Conservation (phyloP, 2,113 vertebrate genomes). For the Mixornis gularis region DNA sequence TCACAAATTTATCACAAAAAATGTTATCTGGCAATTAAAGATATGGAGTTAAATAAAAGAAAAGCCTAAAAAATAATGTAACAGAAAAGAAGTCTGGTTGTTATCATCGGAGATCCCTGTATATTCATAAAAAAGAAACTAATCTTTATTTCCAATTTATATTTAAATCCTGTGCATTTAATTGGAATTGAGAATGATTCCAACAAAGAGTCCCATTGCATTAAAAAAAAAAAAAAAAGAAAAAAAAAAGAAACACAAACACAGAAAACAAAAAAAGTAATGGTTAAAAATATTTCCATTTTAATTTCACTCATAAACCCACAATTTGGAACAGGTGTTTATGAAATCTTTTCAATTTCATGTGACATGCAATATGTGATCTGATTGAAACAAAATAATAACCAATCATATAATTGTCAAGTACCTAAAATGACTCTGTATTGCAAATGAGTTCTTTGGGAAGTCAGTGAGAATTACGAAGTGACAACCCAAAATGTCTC, state of each 20-base stretch:
- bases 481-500: background rate
- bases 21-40: background rate
- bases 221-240: background rate
- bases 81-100: background rate
- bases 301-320: background rate
- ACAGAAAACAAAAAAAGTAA: background rate
- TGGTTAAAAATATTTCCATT: background rate
- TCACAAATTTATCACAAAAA: background rate
- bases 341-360: background rate
- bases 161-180: background rate
- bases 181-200: background rate
- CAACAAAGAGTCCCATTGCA: rapidly evolving
- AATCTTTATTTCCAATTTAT: background rate
- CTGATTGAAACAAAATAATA: background rate
- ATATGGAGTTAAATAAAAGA: background rate
- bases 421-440: background rate
- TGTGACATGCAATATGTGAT: background rate
- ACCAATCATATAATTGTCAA: background rate
- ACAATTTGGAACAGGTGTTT: background rate
- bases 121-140: background rate
- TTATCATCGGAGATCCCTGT: background rate
- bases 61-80: background rate
- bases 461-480: background rate
- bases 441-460: background rate
- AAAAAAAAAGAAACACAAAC: background rate